Conservation (phyloP, 2,113 vertebrate species). For the Nycticorax nycticorax region DNA sequence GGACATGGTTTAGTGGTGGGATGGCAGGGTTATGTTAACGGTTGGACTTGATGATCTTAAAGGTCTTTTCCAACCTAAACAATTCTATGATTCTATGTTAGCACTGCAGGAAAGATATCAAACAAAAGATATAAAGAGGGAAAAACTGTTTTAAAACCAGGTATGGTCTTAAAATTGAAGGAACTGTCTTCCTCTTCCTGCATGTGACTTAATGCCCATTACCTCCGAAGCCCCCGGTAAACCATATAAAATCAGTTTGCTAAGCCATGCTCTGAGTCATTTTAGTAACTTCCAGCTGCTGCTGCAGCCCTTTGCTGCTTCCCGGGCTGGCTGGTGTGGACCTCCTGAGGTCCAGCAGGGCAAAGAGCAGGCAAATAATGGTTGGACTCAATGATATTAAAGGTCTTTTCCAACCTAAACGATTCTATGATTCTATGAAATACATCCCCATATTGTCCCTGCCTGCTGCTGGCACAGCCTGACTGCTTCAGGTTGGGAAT, state of each 20-base stretch:
- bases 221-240: background rate
- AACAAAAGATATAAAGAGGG: background rate
- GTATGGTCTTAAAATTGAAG: background rate
- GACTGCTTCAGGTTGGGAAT: background rate
- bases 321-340: accelerated
- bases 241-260: background rate
- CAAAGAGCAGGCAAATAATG: background rate
- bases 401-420: too few relatives aligned
- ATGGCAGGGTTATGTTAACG: too few relatives aligned
- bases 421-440: too few relatives aligned
- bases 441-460: background rate
- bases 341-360: background rate
- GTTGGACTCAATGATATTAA: too few relatives aligned
- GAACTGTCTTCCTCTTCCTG: background rate
- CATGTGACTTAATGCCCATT: background rate
- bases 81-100: too few relatives aligned
- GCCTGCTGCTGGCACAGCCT: background rate
- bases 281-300: background rate
- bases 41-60: too few relatives aligned
- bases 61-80: too few relatives aligned
- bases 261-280: background rate
- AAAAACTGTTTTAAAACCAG: background rate
- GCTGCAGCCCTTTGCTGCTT: background rate
- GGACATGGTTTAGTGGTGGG: too few relatives aligned
- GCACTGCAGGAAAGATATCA: background rate